Evolutionary conservation across 2,113 vertebrate genomes (phyloP).

Genomic region (Periophthalmodon schlosseri): DNA sequence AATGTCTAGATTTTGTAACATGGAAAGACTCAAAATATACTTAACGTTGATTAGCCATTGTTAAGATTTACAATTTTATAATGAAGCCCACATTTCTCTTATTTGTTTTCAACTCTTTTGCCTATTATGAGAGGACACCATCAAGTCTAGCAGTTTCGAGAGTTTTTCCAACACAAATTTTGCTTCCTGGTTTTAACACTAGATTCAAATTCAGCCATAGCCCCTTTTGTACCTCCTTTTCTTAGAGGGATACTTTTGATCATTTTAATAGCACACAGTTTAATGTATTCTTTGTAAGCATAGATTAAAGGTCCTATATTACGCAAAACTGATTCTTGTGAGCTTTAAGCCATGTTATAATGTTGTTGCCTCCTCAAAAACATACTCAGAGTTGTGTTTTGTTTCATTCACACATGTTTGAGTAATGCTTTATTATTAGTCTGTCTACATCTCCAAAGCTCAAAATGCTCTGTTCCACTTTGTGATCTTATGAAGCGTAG

Average conservation of each 20-base stretch:
- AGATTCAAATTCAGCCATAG: not conserved
- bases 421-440: too few relatives aligned
- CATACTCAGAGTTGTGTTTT: too few relatives aligned
- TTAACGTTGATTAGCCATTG: too few relatives aligned
- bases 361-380: too few relatives aligned
- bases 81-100: not conserved
- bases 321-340: too few relatives aligned
- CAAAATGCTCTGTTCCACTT: too few relatives aligned
- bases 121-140: not conserved
- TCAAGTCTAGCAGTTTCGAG: too few relatives aligned
- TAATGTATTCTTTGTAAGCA: not conserved
- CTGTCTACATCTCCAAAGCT: too few relatives aligned
- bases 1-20: not conserved
- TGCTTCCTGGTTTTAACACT: not conserved
- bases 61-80: not conserved
- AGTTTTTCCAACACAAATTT: not conserved
- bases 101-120: not conserved
- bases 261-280: not conserved
- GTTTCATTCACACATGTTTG: too few relatives aligned
- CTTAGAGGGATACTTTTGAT: not conserved
- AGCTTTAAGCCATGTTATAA: too few relatives aligned
- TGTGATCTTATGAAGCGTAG: too few relatives aligned
- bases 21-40: not conserved
- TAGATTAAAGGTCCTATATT: too few relatives aligned
- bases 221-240: not conserved